These are phyloP conservation scores for Sturmia bella DNA, from an alignment of 2,888 invertebrate genomes.

Conservation along the genomic window DNA sequence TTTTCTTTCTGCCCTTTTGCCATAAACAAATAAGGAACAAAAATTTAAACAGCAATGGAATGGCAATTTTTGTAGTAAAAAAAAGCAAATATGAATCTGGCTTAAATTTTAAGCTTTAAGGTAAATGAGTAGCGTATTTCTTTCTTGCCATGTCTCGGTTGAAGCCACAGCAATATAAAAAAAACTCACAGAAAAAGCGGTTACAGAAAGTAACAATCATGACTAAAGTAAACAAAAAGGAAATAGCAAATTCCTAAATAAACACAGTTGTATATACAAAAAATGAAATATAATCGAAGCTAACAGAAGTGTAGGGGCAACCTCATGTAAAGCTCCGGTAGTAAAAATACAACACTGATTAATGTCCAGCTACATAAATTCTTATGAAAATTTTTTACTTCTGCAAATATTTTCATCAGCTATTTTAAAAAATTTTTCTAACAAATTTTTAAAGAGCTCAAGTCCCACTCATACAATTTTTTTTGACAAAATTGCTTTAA, in stretches of 20 bases:
- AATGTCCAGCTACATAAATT: slow-evolving; percentile 58
- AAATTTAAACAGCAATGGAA: neutral
- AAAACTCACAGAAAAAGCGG: slow-evolving; percentile 46
- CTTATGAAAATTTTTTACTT: neutral
- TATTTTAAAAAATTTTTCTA: too few species aligned
- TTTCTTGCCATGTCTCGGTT: neutral
- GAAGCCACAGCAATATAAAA: slow-evolving; percentile 35
- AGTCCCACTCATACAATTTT: too few species aligned
- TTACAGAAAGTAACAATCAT: slow-evolving; percentile 53
- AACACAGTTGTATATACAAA: slow-evolving; percentile 11
- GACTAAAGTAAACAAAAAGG: slow-evolving; percentile 24
- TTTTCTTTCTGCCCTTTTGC: too few species aligned
- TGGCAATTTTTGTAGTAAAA: slow-evolving; percentile 33
- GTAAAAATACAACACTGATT: slow-evolving; percentile 70
- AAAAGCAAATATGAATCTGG: neutral
- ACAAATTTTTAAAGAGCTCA: too few species aligned
- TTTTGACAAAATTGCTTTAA: too few species aligned
- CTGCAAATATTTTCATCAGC: neutral
- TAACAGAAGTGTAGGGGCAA: slow-evolving; percentile 48
- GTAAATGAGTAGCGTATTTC: slow-evolving; percentile 27
- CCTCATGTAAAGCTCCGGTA: slow-evolving; percentile 65
- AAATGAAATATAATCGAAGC: slow-evolving; percentile 23
- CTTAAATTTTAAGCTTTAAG: slow-evolving; percentile 43
- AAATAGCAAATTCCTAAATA: neutral
- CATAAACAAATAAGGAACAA: neutral